Evolutionary conservation across 2,888 invertebrate species (phyloP).

Genomic region (Andrena chrysosceles): DNA sequence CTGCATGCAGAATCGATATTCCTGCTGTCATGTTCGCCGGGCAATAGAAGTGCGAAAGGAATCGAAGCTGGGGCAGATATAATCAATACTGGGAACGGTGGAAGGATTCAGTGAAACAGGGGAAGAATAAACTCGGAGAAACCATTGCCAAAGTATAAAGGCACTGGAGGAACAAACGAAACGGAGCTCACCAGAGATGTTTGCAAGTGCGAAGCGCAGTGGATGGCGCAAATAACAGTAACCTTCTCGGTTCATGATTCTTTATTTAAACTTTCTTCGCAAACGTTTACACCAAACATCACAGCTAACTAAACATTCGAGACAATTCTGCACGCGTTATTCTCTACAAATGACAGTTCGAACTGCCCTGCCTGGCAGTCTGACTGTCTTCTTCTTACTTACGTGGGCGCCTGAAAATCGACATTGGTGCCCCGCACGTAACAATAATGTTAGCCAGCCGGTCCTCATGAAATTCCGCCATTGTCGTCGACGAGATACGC

Average conservation of each 20-base stretch:
- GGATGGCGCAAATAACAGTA: background rate
- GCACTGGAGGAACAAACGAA: too few relatives aligned
- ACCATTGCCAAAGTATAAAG: too few relatives aligned
- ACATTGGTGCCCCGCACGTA: background rate
- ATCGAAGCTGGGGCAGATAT: background rate
- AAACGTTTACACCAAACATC: background rate
- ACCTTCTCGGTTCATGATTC: background rate
- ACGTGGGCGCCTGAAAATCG: background rate
- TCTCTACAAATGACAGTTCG: too few relatives aligned
- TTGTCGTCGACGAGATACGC: constrained; percentile 37
- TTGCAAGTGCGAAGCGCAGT: background rate
- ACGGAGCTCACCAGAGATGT: too few relatives aligned
- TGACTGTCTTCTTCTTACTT: background rate
- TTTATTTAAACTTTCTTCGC: background rate
- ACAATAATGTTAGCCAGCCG: background rate
- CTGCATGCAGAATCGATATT: constrained; percentile 58
- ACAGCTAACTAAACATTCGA: background rate
- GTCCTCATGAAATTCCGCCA: constrained; percentile 8
- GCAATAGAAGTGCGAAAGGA: background rate
- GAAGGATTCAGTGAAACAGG: background rate
- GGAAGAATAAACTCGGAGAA: background rate
- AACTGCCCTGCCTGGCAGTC: too few relatives aligned
- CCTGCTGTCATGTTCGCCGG: constrained; percentile 31
- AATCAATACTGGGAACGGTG: background rate
- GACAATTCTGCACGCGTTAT: background rate